Evolutionary conservation across 2,888 invertebrate genomes (phyloP).

Genomic region (Itoplectis maculator): DNA sequence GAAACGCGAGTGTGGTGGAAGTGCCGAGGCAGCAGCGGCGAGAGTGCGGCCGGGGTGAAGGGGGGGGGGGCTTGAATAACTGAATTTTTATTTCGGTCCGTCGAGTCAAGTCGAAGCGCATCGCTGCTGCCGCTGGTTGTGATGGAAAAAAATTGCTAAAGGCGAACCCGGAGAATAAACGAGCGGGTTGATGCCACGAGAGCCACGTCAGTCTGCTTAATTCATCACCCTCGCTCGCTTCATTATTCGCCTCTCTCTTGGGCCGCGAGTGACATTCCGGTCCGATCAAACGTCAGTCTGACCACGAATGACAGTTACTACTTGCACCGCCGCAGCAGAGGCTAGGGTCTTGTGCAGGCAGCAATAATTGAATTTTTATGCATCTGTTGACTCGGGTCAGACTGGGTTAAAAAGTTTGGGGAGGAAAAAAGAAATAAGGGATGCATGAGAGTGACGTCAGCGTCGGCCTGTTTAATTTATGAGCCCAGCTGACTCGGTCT

Average conservation of each 20-base stretch:
- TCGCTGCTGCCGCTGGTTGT: neutral
- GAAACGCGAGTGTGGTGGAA: conserved; percentile 12
- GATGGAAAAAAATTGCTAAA: neutral
- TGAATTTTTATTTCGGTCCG: conserved; percentile 60
- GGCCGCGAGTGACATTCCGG: neutral
- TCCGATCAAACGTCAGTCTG: neutral
- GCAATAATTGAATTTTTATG: neutral
- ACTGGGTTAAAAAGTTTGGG: neutral
- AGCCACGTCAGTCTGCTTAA: neutral
- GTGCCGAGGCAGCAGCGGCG: neutral
- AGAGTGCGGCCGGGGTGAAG: neutral
- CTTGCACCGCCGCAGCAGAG: too few species aligned
- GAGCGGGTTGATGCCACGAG: neutral
- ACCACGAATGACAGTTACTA: neutral
- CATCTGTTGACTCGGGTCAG: too few species aligned
- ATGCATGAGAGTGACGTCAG: neutral
- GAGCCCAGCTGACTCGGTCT: neutral
- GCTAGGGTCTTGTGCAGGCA: too few species aligned
- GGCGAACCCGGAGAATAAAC: neutral
- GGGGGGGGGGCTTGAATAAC: conserved; percentile 59
- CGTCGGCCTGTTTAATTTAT: neutral
- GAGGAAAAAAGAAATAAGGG: neutral
- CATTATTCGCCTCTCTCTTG: neutral
- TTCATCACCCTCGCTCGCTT: neutral
- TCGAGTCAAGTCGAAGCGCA: conserved; percentile 37